Conservation (phyloP, 2,797 vertebrate species). For the Rhynchonycteris naso region DNA sequence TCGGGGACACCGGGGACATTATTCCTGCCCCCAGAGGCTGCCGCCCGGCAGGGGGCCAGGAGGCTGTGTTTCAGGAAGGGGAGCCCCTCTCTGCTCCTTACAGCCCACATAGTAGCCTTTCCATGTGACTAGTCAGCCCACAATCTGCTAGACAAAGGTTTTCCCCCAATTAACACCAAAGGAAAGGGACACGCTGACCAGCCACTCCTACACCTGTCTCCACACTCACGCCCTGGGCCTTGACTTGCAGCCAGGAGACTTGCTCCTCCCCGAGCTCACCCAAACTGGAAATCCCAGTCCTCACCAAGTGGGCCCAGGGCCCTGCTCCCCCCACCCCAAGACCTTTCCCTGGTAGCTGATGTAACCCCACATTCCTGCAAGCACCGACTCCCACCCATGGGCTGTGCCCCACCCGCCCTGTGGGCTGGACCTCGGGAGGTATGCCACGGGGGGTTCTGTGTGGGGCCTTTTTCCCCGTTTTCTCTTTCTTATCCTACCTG, state of each 20-base stretch:
- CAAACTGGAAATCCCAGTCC: accelerated
- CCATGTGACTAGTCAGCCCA: too few species aligned
- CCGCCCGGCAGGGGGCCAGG: neutral
- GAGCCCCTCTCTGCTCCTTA: neutral
- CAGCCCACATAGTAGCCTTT: neutral
- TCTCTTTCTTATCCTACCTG: neutral
- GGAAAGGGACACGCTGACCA: accelerated
- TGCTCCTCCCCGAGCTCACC: too few species aligned
- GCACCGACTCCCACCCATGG: neutral
- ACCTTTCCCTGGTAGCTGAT: neutral
- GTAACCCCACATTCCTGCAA: neutral
- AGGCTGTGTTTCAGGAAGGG: accelerated
- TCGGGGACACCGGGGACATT: too few species aligned
- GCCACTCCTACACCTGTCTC: neutral
- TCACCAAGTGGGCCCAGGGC: neutral
- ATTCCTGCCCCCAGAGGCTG: too few species aligned
- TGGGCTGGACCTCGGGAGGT: accelerated
- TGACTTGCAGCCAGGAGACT: accelerated
- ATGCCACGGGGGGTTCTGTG: accelerated
- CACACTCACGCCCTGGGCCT: accelerated
- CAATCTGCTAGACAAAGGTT: neutral
- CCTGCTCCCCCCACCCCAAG: too few species aligned
- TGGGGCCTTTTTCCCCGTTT: neutral
- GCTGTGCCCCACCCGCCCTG: neutral
- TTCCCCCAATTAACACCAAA: neutral